These are phyloP conservation scores for Pantala flavescens DNA, from an alignment of 1,140 invertebrate species.

Conservation along the genomic window DNA sequence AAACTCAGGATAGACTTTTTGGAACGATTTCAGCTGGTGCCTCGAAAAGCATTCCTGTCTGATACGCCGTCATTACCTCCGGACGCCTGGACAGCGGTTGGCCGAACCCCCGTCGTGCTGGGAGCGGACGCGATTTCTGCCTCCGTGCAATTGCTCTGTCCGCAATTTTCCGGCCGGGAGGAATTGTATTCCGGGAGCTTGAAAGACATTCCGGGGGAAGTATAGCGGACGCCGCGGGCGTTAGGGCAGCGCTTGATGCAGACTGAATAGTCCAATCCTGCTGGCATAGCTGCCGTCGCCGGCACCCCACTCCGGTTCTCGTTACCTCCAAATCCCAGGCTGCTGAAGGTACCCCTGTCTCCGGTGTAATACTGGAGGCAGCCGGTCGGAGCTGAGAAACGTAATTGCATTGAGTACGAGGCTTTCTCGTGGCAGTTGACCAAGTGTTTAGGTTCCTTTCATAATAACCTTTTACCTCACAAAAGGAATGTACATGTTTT, in stretches of 20 bases:
- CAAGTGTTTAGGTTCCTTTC: too few species aligned
- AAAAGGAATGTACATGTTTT: too few species aligned
- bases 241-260: background rate
- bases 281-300: background rate
- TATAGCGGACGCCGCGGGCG: background rate
- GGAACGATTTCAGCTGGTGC: too few species aligned
- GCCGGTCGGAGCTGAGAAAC: constrained; percentile 12
- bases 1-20: too few species aligned
- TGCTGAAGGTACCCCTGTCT: constrained; percentile 7
- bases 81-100: too few species aligned
- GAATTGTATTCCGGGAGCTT: background rate
- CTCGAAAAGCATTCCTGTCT: too few species aligned
- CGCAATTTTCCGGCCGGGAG: background rate
- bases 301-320: background rate
- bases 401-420: background rate
- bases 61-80: too few species aligned
- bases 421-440: too few species aligned
- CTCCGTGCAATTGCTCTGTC: too few species aligned
- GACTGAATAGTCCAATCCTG: background rate
- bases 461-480: too few species aligned
- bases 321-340: background rate
- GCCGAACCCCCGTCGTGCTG: too few species aligned
- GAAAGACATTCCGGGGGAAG: background rate
- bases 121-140: too few species aligned
- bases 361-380: constrained; percentile 12